phyloP scores from a whole-genome alignment of 2,888 invertebrate species.

The Coleophora deauratella region DNA sequence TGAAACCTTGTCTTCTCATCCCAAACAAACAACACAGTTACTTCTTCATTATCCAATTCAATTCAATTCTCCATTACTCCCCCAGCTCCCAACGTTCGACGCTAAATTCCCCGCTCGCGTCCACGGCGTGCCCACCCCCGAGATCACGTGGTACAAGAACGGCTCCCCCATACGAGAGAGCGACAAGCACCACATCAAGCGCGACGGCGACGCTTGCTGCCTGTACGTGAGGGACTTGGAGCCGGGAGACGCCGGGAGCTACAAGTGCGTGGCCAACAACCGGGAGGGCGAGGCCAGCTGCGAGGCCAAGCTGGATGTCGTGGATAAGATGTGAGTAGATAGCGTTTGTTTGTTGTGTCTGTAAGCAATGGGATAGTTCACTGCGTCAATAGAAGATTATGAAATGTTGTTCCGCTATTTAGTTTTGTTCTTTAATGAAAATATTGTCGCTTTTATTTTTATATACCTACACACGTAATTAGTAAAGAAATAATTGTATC shows the following conservation, averaged over 20 bases:
- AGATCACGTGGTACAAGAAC: slow-evolving; percentile 90
- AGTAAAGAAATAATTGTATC: no score
- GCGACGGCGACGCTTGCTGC: slow-evolving; percentile 86
- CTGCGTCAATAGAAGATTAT: no score
- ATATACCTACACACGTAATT: no score
- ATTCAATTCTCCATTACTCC: no score
- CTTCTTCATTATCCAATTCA: no score
- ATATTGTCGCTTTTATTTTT: no score
- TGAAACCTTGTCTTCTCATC: no score
- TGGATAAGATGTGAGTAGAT: slow-evolving; percentile 86
- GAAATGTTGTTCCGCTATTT: no score
- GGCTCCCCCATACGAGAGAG: slow-evolving; percentile 80
- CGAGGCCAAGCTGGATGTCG: slow-evolving; percentile 82
- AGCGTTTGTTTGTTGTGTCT: no score
- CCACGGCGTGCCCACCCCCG: slow-evolving; percentile 87
- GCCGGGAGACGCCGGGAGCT: slow-evolving; percentile 80
- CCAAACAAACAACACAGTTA: no score
- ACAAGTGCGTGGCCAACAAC: slow-evolving; percentile 86
- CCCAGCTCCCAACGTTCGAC: slow-evolving; percentile 81
- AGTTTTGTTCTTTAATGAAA: no score
- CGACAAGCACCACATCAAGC: slow-evolving; percentile 81
- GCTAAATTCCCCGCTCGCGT: slow-evolving; percentile 89
- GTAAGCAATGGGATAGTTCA: no score
- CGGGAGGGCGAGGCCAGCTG: slow-evolving; percentile 86
- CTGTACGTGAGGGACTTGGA: slow-evolving; percentile 82